phyloP scores from a whole-genome alignment of 2,888 invertebrate species.

The Thelaira solivaga region DNA sequence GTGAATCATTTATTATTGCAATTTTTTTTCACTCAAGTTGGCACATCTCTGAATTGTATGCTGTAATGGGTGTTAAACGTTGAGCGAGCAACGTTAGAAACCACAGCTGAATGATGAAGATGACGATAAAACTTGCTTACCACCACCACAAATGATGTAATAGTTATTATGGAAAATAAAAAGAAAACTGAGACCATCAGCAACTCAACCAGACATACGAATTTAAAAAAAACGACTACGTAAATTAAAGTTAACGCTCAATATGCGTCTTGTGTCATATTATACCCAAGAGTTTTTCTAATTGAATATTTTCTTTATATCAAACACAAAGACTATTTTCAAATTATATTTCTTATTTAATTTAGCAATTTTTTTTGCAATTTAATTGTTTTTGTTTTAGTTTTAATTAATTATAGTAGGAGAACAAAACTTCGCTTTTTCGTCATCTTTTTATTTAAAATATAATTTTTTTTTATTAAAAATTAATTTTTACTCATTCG shows the following conservation, averaged over 20 bases:
- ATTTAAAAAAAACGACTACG: not conserved
- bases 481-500: too few relatives aligned
- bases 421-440: too few relatives aligned
- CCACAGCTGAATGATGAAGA: constrained; percentile 29
- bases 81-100: constrained; percentile 11
- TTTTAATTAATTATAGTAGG: too few relatives aligned
- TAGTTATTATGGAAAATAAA: constrained; percentile 46
- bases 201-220: constrained; percentile 36
- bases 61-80: constrained; percentile 46
- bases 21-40: not conserved
- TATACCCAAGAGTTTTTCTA: not conserved
- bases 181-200: constrained; percentile 47
- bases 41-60: constrained; percentile 1
- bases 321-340: too few relatives aligned
- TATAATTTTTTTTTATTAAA: too few relatives aligned
- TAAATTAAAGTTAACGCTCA: constrained; percentile 16
- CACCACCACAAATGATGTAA: constrained; percentile 60
- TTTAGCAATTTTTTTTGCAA: too few relatives aligned
- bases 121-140: constrained; percentile 51
- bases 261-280: not conserved
- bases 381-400: too few relatives aligned
- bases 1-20: too few relatives aligned
- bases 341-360: not conserved
- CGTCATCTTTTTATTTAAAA: too few relatives aligned
- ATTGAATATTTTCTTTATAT: not conserved